phyloP scores from a whole-genome alignment of 2,888 invertebrate species.

The Embidobia sp. region DNA sequence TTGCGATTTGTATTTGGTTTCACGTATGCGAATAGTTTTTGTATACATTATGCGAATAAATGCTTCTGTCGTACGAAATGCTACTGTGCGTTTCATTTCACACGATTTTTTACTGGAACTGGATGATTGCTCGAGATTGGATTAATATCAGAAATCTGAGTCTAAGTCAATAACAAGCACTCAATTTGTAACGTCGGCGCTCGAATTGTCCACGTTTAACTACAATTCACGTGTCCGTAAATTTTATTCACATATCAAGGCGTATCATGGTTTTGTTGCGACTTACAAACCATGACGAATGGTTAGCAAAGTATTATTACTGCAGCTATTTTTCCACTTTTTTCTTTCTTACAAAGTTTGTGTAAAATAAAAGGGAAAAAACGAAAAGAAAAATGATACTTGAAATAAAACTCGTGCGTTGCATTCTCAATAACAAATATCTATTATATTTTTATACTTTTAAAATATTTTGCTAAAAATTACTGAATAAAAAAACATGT shows the following conservation, averaged over 20 bases:
- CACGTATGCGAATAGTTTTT: no score
- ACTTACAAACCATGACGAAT: not conserved
- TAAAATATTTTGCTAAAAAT: conserved; percentile 15
- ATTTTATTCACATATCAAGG: conserved; percentile 44
- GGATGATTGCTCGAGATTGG: no score
- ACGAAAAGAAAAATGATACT: not conserved
- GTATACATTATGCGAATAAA: conserved; percentile 39
- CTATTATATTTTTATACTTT: conserved; percentile 7
- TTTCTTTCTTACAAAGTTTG: no score
- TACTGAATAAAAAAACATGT: no score
- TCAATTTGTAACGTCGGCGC: conserved; percentile 1
- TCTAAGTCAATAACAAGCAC: conserved; percentile 16
- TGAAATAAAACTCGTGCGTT: not conserved
- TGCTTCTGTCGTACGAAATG: conserved; percentile 19
- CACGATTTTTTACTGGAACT: no score
- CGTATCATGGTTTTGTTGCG: conserved; percentile 30
- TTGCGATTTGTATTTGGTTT: conserved; percentile 6
- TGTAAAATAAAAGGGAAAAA: no score
- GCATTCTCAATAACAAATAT: no score
- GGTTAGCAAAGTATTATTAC: no score
- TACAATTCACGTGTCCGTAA: not conserved
- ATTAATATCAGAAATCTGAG: not conserved
- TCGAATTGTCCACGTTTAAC: conserved; percentile 10
- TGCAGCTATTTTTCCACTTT: not conserved
- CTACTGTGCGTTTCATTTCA: conserved; percentile 41